These are phyloP conservation scores for Apotomis capreana DNA, from an alignment of 2,888 invertebrate species.

Conservation along the genomic window DNA sequence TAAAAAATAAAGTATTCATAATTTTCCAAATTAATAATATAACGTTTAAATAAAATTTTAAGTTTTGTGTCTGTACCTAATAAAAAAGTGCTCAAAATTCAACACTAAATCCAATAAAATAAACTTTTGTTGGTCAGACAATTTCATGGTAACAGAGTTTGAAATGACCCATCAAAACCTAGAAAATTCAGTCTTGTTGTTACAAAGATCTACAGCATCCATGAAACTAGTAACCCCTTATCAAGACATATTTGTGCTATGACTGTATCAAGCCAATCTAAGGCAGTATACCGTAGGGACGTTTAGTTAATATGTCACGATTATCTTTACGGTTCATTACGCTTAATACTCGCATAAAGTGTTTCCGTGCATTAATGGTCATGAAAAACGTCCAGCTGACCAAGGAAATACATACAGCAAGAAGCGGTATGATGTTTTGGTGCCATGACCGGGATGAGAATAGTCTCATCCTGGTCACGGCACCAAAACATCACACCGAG, in stretches of 20 bases:
- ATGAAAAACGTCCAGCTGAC: constrained; percentile 36
- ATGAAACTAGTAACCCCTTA: constrained; percentile 1
- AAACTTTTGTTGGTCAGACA: too few species aligned
- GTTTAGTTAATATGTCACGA: constrained; percentile 40
- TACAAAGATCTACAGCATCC: neutral
- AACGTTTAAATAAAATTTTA: too few species aligned
- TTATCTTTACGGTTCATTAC: constrained; percentile 41
- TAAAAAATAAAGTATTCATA: too few species aligned
- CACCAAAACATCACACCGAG: neutral
- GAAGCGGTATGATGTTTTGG: constrained; percentile 2
- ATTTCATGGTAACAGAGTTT: too few species aligned
- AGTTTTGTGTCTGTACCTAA: too few species aligned
- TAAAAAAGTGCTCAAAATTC: too few species aligned
- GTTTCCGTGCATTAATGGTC: constrained; percentile 37
- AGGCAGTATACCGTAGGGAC: constrained; percentile 17
- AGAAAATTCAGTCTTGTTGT: too few species aligned
- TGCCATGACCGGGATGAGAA: neutral
- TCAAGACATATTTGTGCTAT: constrained; percentile 24
- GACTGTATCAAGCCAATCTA: constrained; percentile 25
- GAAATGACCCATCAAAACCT: too few species aligned
- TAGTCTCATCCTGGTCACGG: too few species aligned
- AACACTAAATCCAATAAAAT: too few species aligned
- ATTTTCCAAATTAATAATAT: too few species aligned
- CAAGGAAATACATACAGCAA: constrained; percentile 9
- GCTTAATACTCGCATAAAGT: constrained; percentile 41